These are phyloP conservation scores for Nestor notabilis DNA, from an alignment of 2,113 vertebrate genomes.

Conservation along the genomic window DNA sequence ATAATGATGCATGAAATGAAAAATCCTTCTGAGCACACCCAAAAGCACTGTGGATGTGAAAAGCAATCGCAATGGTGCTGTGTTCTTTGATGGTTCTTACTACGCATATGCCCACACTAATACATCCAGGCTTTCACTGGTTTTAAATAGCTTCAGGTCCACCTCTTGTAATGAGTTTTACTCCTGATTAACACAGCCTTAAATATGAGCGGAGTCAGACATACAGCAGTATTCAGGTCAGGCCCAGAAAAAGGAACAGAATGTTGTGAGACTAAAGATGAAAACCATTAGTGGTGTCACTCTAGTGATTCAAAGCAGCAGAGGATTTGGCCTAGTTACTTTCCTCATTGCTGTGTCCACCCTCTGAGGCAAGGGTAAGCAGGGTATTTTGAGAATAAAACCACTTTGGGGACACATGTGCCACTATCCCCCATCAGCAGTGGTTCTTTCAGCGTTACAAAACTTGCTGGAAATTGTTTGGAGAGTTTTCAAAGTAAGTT, in stretches of 20 bases:
- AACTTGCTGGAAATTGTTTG: slow-evolving; percentile 38
- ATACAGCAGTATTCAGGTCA: not conserved
- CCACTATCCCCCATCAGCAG: not conserved
- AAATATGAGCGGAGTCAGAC: not conserved
- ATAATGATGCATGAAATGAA: slow-evolving; percentile 44
- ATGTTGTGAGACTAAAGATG: not conserved
- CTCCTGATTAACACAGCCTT: not conserved
- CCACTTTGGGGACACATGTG: not conserved
- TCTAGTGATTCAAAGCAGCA: not conserved
- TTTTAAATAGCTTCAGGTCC: not conserved
- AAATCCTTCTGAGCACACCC: slow-evolving; percentile 2
- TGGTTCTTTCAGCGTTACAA: not conserved
- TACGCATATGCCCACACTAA: not conserved
- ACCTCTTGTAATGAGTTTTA: not conserved
- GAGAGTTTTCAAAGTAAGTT: slow-evolving; percentile 40
- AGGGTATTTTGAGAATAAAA: not conserved
- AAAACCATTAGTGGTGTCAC: not conserved
- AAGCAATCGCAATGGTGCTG: not conserved
- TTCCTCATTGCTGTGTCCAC: not conserved
- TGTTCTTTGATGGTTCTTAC: not conserved
- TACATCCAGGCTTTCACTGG: not conserved
- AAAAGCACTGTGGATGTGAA: not conserved
- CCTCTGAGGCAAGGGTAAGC: not conserved
- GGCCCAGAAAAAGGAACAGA: not conserved
- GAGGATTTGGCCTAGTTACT: not conserved